Percentiles rank a stretch among this genome's conserved stretches.
These are phyloP conservation scores for Callaeas wilsoni DNA, from an alignment of 2,113 vertebrate species.

Conservation along the genomic window DNA sequence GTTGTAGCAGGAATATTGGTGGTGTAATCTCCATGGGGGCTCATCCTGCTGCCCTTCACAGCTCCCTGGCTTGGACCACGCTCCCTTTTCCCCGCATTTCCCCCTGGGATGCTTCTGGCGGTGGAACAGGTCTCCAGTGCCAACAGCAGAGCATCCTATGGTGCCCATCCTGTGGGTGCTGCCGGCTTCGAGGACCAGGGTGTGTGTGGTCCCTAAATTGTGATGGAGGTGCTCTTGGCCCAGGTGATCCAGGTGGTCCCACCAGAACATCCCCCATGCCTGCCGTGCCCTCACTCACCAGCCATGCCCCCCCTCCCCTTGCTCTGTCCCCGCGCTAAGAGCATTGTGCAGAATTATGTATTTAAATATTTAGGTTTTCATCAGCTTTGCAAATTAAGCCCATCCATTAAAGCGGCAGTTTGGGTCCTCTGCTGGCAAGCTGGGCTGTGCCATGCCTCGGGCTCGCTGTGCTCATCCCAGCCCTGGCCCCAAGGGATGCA, in stretches of 20 bases:
- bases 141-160: background rate
- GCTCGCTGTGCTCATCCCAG: background rate
- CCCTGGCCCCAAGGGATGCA: background rate
- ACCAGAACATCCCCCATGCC: background rate
- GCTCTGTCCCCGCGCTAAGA: background rate
- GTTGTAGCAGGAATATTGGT: background rate
- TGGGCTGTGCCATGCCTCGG: background rate
- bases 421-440: background rate
- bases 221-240: background rate
- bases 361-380: slow-evolving; percentile 70
- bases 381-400: slow-evolving; percentile 67
- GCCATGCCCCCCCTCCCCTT: accelerated
- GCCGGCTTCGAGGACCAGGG: accelerated
- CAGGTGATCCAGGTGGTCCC: background rate
- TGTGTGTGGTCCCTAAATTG: accelerated
- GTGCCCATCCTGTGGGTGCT: accelerated
- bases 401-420: slow-evolving; percentile 35
- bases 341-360: slow-evolving; percentile 43
- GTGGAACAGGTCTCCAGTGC: accelerated
- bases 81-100: background rate
- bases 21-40: slow-evolving; percentile 5
- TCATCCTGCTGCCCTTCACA: background rate
- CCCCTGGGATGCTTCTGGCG: background rate
- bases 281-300: accelerated
- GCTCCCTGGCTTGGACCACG: accelerated